Evolutionary conservation across 1,140 invertebrate species (phyloP).

Genomic region (Bombus affinis): DNA sequence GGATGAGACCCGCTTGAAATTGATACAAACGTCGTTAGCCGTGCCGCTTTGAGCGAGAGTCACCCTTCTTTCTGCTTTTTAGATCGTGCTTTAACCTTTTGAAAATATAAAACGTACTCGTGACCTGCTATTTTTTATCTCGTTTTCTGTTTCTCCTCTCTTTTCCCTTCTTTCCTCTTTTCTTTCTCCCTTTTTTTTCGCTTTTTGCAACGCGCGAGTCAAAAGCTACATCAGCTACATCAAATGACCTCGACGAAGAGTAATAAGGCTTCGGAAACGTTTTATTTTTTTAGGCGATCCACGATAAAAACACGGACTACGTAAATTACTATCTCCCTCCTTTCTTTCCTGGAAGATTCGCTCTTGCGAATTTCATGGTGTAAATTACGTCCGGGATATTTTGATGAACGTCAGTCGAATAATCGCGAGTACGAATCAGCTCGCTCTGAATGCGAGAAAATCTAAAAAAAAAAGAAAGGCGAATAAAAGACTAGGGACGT

Average conservation of each 20-base stretch:
- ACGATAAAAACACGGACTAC: too few species aligned
- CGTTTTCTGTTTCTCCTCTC: too few species aligned
- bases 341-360: too few species aligned
- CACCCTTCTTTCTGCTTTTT: slow-evolving; percentile 2
- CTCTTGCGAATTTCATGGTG: not conserved
- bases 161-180: too few species aligned
- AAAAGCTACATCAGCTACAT: slow-evolving; percentile 10
- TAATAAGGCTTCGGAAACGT: not conserved
- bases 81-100: not conserved
- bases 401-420: not conserved
- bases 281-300: too few species aligned
- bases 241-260: not conserved
- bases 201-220: not conserved
- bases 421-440: not conserved
- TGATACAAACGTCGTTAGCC: slow-evolving; percentile 29
- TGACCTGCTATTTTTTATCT: not conserved
- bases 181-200: not conserved
- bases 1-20: not conserved
- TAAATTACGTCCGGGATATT: not conserved
- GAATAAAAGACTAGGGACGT: not conserved
- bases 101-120: not conserved
- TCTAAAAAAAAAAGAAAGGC: not conserved
- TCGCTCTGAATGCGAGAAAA: not conserved
- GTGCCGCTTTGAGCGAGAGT: slow-evolving; percentile 7
- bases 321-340: too few species aligned